Percentiles rank a stretch among this genome's conserved stretches.
These are phyloP conservation scores for Cerastis leucographa DNA, from an alignment of 2,888 invertebrate genomes.

Conservation along the genomic window DNA sequence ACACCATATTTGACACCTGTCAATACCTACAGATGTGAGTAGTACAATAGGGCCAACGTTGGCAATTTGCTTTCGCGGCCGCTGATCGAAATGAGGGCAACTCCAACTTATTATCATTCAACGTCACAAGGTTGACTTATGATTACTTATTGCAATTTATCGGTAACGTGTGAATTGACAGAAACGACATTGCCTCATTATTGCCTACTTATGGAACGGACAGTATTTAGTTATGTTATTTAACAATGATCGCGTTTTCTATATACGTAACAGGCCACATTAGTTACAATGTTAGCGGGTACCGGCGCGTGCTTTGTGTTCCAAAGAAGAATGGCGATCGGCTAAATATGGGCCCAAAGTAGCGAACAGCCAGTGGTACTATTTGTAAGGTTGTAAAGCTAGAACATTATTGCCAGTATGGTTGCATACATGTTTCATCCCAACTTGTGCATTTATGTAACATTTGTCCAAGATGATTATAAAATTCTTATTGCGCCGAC, in stretches of 20 bases:
- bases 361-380: background rate
- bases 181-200: constrained; percentile 59
- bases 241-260: constrained; percentile 49
- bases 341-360: constrained; percentile 42
- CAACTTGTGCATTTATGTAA: background rate
- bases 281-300: constrained; percentile 41
- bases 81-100: constrained; percentile 73
- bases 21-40: constrained; percentile 53
- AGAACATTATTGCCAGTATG: background rate
- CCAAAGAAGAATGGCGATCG: constrained; percentile 26
- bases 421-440: background rate
- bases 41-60: constrained; percentile 50
- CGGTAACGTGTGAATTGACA: constrained; percentile 67
- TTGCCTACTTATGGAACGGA: constrained; percentile 37
- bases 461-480: constrained; percentile 6
- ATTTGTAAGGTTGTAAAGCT: background rate
- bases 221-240: constrained; percentile 46
- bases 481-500: constrained; percentile 6
- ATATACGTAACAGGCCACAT: constrained; percentile 33
- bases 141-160: constrained; percentile 75
- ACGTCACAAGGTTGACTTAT: constrained; percentile 75
- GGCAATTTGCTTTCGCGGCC: constrained; percentile 71
- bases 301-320: constrained; percentile 48
- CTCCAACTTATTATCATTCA: constrained; percentile 62
- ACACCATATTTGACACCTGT: constrained; percentile 68